Base-by-base conservation (phyloP, 2,797 vertebrate genomes). In the Ispidina lecontei region DNA sequence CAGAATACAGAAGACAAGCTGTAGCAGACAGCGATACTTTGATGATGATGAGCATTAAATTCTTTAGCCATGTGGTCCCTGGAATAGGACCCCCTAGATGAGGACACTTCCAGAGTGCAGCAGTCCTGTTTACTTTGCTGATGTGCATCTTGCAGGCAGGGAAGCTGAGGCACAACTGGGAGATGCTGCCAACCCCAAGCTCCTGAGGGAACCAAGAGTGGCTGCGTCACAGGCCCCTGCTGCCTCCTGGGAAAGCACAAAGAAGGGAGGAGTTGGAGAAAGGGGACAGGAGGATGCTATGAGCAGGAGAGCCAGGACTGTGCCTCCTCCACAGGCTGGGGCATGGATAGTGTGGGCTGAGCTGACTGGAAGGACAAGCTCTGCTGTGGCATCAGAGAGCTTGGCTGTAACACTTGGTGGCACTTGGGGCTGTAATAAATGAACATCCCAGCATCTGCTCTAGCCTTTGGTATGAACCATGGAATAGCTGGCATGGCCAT, bases 121-220 rank as follows among this genome's bases (percentile, higher is more conserved):
- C 25, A 12, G n/a, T 9, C 3, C 20, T 0, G 0, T 44, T 49
- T 4, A 2, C 47, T 54, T 16, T 3, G 22, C 84, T 25, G 25
- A 10, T 1, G 0, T 7, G 26, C 22, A 1, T 19, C 41, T 56
- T 51, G 31, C 88, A 59, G 74, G 68, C 54, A n/a, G 62, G 54
- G 47, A 33, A 69, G 58, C 69, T 23, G 85, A 49, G 62, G n/a
- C 37, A 46, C 0, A 4, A 43, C 39, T 2, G 1, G 60, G 54
- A 85, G 69, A 14, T 0, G 17, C 63, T 84, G 87, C 63, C 68
- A 68, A 19, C 64, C 44, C 28, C 37, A 52, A 52, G n/a, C 3
- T 16, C 29, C 22, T 0, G 2, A 44, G 51, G 60, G 29, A 73
- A 25, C 47, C 22, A 67, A 51, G 56, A 79, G 78, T 62, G 62